phyloP scores from a whole-genome alignment of 2,888 invertebrate genomes.

The Galerucella calmariensis region DNA sequence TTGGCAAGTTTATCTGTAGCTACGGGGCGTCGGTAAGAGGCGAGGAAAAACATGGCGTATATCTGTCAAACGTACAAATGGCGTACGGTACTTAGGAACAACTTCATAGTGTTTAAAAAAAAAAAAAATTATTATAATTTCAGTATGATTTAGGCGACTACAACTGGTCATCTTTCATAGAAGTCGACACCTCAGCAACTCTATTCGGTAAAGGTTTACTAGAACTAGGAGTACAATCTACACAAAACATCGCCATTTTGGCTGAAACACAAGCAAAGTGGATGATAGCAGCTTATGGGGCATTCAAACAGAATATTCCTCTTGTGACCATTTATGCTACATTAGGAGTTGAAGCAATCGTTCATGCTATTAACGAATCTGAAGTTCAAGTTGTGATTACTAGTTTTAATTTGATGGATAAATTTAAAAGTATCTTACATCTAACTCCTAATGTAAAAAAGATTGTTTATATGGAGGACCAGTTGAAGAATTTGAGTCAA shows the following conservation, averaged over 20 bases:
- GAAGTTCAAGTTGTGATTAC: slow-evolving; percentile 92
- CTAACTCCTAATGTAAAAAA: slow-evolving; percentile 79
- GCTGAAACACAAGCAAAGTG: slow-evolving; percentile 97
- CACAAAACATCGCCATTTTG: slow-evolving; percentile 86
- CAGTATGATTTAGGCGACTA: slow-evolving; percentile 92
- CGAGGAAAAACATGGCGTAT: too few species aligned
- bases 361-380: slow-evolving; percentile 95
- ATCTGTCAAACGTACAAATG: too few species aligned
- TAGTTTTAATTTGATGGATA: slow-evolving; percentile 87
- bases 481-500: slow-evolving; percentile 71
- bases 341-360: slow-evolving; percentile 93
- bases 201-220: slow-evolving; percentile 85
- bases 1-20: too few species aligned
- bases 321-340: slow-evolving; percentile 97
- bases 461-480: slow-evolving; percentile 87
- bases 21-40: too few species aligned
- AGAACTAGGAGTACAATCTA: slow-evolving; percentile 77
- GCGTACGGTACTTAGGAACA: too few species aligned
- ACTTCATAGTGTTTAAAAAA: too few species aligned
- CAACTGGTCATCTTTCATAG: slow-evolving; percentile 83
- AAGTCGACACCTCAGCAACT: slow-evolving; percentile 77
- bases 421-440: slow-evolving; percentile 80
- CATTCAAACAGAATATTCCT: slow-evolving; percentile 91
- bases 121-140: background rate
- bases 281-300: slow-evolving; percentile 94